Evolutionary conservation across 2,888 invertebrate genomes (phyloP).

Genomic region (Apodemia duryi): DNA sequence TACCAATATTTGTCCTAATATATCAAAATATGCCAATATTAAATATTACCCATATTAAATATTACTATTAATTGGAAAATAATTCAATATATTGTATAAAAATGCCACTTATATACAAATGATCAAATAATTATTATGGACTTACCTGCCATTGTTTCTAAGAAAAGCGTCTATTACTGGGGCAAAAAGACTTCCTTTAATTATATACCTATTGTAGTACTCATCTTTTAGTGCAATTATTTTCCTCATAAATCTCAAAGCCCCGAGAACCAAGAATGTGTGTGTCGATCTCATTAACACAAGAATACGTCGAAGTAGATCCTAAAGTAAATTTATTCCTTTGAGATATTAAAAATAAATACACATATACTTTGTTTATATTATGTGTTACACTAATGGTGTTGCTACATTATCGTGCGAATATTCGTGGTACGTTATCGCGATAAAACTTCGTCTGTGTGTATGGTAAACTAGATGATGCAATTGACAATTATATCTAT

Average conservation of each 20-base stretch:
- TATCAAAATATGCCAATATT: no score
- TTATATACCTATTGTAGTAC: constrained; percentile 97
- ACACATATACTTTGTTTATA: no score
- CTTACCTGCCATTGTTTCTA: constrained; percentile 93
- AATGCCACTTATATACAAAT: background rate
- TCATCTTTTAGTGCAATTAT: constrained; percentile 98
- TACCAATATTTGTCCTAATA: no score
- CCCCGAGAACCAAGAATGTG: constrained; percentile 97
- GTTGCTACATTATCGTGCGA: no score
- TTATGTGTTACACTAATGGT: no score
- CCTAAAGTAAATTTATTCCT: constrained; percentile 58
- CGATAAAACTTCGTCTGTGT: no score
- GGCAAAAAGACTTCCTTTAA: constrained; percentile 95
- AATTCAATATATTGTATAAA: no score
- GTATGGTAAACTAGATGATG: no score
- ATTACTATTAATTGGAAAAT: no score
- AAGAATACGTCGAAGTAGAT: constrained; percentile 95
- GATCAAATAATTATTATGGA: constrained; percentile 14
- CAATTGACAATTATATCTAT: no score
- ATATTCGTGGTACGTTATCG: no score
- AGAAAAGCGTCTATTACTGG: constrained; percentile 98
- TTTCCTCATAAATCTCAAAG: constrained; percentile 97
- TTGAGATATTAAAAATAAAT: background rate
- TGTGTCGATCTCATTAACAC: constrained; percentile 98
- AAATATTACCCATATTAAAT: no score